These are phyloP conservation scores for Mimas tiliae DNA, from an alignment of 2,888 invertebrate genomes.

Conservation along the genomic window DNA sequence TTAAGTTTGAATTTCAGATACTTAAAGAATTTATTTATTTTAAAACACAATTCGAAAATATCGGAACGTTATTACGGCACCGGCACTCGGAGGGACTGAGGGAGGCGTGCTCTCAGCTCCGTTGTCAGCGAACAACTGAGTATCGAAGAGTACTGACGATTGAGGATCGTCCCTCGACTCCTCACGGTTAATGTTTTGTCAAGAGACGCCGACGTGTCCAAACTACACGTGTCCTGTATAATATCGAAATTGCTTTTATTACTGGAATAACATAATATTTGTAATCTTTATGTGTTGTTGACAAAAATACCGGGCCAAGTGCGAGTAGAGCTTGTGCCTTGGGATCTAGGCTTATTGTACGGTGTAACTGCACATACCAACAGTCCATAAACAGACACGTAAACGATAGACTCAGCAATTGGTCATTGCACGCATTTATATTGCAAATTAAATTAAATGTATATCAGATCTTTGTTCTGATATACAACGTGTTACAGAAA, in stretches of 20 bases:
- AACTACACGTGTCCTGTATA: not conserved
- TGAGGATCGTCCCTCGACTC: not conserved
- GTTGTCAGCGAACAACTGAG: constrained; percentile 4
- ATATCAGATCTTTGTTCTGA: too few relatives aligned
- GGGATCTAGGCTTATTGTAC: too few relatives aligned
- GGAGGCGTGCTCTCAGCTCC: constrained; percentile 5
- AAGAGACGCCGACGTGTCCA: not conserved
- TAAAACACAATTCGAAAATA: not conserved
- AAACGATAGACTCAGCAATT: too few relatives aligned
- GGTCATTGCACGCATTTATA: too few relatives aligned
- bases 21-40: not conserved
- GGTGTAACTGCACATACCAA: too few relatives aligned
- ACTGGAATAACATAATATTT: not conserved
- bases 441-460: too few relatives aligned
- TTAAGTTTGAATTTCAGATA: not conserved
- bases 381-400: too few relatives aligned
- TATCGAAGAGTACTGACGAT: not conserved
- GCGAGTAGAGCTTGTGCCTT: too few relatives aligned
- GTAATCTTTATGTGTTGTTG: not conserved
- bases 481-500: too few relatives aligned
- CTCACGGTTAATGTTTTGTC: not conserved
- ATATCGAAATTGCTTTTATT: constrained; percentile 5
- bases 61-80: not conserved
- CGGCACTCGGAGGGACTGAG: too few relatives aligned
- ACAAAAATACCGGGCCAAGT: not conserved